Conservation (phyloP, 2,888 invertebrate genomes). For the Carabus problematicus region DNA sequence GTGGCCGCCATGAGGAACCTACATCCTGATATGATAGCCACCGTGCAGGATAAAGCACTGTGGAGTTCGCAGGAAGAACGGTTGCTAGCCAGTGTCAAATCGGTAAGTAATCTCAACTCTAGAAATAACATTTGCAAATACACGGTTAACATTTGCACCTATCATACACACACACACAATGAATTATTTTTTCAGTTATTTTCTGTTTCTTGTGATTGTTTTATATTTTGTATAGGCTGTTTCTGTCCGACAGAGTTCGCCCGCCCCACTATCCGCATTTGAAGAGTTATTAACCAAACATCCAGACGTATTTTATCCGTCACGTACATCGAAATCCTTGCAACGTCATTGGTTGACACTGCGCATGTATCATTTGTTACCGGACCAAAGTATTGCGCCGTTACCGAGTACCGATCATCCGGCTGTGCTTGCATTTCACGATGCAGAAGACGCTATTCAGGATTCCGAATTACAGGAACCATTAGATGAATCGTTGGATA, state of each 20-base stretch:
- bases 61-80: constrained; percentile 92
- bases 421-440: constrained; percentile 79
- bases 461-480: constrained; percentile 84
- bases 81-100: constrained; percentile 79
- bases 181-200: constrained; percentile 4
- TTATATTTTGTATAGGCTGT: too few relatives aligned
- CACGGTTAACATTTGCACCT: constrained; percentile 5
- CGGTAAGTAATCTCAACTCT: constrained; percentile 63
- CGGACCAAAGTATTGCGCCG: constrained; percentile 79
- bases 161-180: neutral
- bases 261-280: constrained; percentile 62
- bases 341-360: constrained; percentile 91
- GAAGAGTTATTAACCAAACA: constrained; percentile 85
- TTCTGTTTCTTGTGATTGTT: constrained; percentile 9
- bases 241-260: constrained; percentile 22
- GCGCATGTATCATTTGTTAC: constrained; percentile 89
- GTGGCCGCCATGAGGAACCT: constrained; percentile 92
- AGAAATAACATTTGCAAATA: too few relatives aligned
- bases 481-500: constrained; percentile 81
- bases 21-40: constrained; percentile 87
- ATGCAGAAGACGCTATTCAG: constrained; percentile 88
- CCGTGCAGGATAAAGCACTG: constrained; percentile 86
- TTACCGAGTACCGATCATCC: constrained; percentile 49
- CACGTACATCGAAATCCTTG: constrained; percentile 85
- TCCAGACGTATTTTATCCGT: constrained; percentile 84